These are phyloP conservation scores for Cyanistes caeruleus DNA, from an alignment of 2,113 vertebrate genomes.

Conservation along the genomic window DNA sequence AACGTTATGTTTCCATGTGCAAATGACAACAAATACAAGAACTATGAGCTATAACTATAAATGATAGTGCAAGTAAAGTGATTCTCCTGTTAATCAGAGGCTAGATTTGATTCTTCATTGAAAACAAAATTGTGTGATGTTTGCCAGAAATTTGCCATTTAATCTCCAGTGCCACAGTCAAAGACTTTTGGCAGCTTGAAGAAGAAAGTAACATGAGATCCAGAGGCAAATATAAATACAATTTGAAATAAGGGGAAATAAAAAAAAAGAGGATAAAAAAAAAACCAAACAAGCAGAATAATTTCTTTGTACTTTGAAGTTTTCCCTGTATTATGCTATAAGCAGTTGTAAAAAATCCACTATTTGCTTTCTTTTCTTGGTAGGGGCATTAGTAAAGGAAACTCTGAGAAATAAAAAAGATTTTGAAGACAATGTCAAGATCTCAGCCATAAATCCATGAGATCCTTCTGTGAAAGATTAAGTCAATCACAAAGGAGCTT, in stretches of 20 bases:
- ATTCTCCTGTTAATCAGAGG: background rate
- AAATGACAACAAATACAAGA: slow-evolving; percentile 28
- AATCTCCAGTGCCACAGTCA: background rate
- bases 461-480: slow-evolving; percentile 1
- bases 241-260: background rate
- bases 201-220: background rate
- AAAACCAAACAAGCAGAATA: background rate
- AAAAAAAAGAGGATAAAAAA: background rate
- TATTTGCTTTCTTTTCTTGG: background rate
- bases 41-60: background rate
- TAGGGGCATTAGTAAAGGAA: background rate
- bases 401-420: background rate
- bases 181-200: slow-evolving; percentile 5
- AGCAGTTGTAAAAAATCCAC: background rate
- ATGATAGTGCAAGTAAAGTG: background rate
- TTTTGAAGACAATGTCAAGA: slow-evolving; percentile 7
- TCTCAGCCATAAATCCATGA: slow-evolving; percentile 2
- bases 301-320: background rate
- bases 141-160: slow-evolving; percentile 36
- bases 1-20: background rate
- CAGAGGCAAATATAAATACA: slow-evolving; percentile 3
- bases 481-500: slow-evolving; percentile 7
- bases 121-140: background rate
- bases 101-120: background rate
- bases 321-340: background rate